Conservation (phyloP, 2,797 vertebrate species). For the Karalla daura region DNA sequence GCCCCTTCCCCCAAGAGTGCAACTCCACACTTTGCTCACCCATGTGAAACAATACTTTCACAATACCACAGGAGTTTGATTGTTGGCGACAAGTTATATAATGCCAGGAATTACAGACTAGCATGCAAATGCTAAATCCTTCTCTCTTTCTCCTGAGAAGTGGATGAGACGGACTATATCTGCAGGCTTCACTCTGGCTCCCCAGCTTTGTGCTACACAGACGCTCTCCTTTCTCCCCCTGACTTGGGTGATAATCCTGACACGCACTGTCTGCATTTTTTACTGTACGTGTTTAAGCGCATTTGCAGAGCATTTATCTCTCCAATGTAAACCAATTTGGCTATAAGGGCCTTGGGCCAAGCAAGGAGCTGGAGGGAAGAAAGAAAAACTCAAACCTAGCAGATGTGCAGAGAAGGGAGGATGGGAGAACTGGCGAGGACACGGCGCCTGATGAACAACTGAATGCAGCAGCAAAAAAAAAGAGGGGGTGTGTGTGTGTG, state of each 20-base stretch:
- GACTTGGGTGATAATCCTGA: conserved; percentile 88
- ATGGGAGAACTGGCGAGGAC: conserved; percentile 68
- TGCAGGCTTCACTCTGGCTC: conserved; percentile 82
- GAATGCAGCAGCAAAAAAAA: conserved; percentile 71
- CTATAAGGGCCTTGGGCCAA: conserved; percentile 86
- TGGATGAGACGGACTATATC: conserved; percentile 84
- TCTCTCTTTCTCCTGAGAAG: conserved; percentile 79
- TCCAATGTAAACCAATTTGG: conserved; percentile 90
- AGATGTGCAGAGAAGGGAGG: conserved; percentile 77
- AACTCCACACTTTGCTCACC: conserved; percentile 76
- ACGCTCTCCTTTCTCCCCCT: conserved; percentile 80
- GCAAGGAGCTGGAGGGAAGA: conserved; percentile 74
- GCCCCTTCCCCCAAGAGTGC: conserved; percentile 41
- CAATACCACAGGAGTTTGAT: conserved; percentile 80
- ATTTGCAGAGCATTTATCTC: conserved; percentile 90
- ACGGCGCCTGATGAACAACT: conserved; percentile 71
- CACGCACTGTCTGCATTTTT: conserved; percentile 89
- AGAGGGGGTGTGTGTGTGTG: too few relatives aligned
- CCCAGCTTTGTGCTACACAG: conserved; percentile 80
- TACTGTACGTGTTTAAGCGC: conserved; percentile 88
- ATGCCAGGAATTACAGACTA: conserved; percentile 85
- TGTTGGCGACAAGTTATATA: conserved; percentile 84
- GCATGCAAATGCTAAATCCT: conserved; percentile 85
- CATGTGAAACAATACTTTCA: conserved; percentile 84
- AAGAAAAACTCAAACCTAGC: conserved; percentile 83